phyloP scores from a whole-genome alignment of 2,113 vertebrate genomes.

The Lepus europaeus region DNA sequence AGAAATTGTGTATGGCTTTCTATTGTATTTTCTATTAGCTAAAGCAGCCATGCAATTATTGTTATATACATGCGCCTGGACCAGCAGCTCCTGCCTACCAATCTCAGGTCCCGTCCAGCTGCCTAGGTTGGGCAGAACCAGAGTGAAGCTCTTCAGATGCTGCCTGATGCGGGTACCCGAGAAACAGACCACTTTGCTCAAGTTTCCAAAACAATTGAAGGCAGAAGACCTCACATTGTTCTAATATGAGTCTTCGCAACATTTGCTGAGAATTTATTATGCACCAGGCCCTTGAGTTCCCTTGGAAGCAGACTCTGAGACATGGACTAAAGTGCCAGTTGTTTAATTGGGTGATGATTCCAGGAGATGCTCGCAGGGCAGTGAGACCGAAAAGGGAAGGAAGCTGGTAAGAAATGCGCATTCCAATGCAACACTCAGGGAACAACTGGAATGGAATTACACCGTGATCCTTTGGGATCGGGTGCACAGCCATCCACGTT shows the following conservation, averaged over 20 bases:
- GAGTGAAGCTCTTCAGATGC: background rate
- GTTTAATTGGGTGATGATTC: background rate
- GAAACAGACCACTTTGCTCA: background rate
- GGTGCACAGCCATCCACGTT: background rate
- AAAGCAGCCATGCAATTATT: background rate
- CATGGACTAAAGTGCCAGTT: background rate
- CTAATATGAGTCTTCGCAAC: background rate
- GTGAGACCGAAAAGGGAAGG: background rate
- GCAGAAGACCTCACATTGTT: background rate
- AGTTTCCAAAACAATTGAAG: conserved; percentile 30
- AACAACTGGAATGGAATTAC: background rate
- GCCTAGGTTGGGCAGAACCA: background rate
- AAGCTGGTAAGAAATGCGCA: background rate
- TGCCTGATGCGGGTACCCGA: background rate
- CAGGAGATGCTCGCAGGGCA: background rate
- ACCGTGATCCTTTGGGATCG: background rate
- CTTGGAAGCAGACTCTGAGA: background rate
- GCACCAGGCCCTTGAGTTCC: background rate
- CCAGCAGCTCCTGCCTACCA: background rate
- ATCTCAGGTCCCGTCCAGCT: background rate
- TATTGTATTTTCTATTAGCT: background rate
- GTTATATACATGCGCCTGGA: background rate
- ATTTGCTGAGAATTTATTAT: background rate
- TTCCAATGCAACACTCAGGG: background rate
- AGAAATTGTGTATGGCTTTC: background rate